These are phyloP conservation scores for Channallabes apus DNA, from an alignment of 2,797 vertebrate species.

Conservation along the genomic window DNA sequence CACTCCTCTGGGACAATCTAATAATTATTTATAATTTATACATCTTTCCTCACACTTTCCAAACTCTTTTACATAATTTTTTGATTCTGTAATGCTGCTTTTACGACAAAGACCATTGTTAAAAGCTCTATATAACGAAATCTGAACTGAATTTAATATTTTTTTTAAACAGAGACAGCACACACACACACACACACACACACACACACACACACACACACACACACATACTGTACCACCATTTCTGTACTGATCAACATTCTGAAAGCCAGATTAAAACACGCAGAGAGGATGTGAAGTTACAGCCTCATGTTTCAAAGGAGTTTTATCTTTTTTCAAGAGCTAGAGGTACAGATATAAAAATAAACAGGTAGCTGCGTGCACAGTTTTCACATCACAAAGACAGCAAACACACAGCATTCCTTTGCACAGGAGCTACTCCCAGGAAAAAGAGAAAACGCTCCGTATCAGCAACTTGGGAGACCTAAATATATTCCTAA, in stretches of 20 bases:
- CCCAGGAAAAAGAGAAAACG: background rate
- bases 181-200: too few relatives aligned
- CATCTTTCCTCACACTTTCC: too few relatives aligned
- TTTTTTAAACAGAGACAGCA: background rate
- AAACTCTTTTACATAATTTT: too few relatives aligned
- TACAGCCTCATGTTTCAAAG: slow-evolving; percentile 19
- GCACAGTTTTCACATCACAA: background rate
- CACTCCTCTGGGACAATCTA: too few relatives aligned
- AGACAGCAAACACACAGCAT: slow-evolving; percentile 12
- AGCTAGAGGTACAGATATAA: background rate
- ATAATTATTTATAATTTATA: too few relatives aligned
- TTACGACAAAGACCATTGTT: too few relatives aligned
- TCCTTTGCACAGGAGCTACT: background rate
- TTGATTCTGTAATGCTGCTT: too few relatives aligned
- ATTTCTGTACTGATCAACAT: background rate
- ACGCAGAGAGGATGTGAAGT: background rate
- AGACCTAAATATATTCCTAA: background rate
- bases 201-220: too few relatives aligned
- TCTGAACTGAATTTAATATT: too few relatives aligned
- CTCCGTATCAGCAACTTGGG: background rate
- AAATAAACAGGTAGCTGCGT: slow-evolving; percentile 21
- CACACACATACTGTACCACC: too few relatives aligned
- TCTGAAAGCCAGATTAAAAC: background rate
- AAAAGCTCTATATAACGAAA: too few relatives aligned
- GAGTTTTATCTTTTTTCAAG: background rate